Evolutionary conservation across 64 coral and sea anemone species (phyloP).

Genomic region (Porites lutea): DNA sequence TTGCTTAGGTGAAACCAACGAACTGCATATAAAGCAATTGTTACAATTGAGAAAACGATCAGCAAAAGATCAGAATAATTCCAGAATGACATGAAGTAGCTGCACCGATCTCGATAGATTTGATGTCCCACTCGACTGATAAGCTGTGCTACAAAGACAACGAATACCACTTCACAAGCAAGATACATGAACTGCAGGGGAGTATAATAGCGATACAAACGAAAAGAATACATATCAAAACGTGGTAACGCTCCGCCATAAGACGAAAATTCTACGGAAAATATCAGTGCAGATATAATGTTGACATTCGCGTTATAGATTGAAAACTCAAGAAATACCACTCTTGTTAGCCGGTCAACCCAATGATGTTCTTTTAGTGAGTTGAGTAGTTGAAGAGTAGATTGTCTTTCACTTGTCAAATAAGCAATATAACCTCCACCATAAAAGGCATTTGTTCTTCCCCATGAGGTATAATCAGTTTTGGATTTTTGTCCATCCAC

Average conservation of each 20-base stretch:
- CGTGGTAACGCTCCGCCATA: slow-evolving; percentile 41
- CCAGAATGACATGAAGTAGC: slow-evolving; percentile 66
- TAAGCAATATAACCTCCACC: slow-evolving; percentile 65
- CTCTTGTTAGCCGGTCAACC: slow-evolving; percentile 62
- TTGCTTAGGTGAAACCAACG: slow-evolving; percentile 40
- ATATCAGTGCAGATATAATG: slow-evolving; percentile 36
- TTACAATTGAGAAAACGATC: slow-evolving; percentile 32
- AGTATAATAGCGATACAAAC: slow-evolving; percentile 69
- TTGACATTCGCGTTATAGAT: slow-evolving; percentile 68
- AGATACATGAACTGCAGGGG: slow-evolving; percentile 56
- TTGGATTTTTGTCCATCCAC: slow-evolving; percentile 46
- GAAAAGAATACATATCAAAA: slow-evolving; percentile 67
- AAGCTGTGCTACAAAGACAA: slow-evolving; percentile 55
- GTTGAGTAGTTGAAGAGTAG: background rate
- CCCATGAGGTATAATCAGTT: slow-evolving; percentile 49
- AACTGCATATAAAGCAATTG: slow-evolving; percentile 50
- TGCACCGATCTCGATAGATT: slow-evolving; percentile 21
- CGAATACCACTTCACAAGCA: slow-evolving; percentile 67
- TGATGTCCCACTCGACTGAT: slow-evolving; percentile 20
- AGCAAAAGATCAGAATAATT: slow-evolving; percentile 56
- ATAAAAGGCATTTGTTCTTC: background rate
- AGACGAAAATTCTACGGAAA: slow-evolving; percentile 54
- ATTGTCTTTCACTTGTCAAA: slow-evolving; percentile 6
- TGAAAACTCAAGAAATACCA: slow-evolving; percentile 73
- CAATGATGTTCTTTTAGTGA: slow-evolving; percentile 20